phyloP scores from a whole-genome alignment of 1,140 invertebrate genomes.

The Diploscapter pachys region DNA sequence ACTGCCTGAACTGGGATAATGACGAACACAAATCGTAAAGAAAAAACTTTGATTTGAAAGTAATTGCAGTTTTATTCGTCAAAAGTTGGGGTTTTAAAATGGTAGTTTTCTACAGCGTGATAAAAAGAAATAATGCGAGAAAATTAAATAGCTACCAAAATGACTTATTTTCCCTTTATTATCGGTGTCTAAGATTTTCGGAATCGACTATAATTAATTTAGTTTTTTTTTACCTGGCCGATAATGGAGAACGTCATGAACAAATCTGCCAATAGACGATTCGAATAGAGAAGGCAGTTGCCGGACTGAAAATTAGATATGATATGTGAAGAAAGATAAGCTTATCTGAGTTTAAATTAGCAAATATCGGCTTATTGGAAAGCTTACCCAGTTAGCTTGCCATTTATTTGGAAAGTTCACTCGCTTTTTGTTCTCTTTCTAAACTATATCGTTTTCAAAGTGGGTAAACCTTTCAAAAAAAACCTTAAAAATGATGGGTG shows the following conservation, averaged over 20 bases:
- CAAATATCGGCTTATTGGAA: no score
- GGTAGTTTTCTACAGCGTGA: not conserved
- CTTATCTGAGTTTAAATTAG: no score
- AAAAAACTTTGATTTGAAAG: no score
- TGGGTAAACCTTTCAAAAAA: not conserved
- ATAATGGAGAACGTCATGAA: slow-evolving; percentile 54
- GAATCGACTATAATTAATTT: not conserved
- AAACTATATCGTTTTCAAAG: not conserved
- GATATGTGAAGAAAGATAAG: not conserved
- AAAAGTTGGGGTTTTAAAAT: no score
- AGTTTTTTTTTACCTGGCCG: slow-evolving; percentile 37
- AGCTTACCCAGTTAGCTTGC: no score
- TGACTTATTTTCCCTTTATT: no score
- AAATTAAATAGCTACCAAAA: no score
- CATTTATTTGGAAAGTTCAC: not conserved
- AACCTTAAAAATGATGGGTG: not conserved
- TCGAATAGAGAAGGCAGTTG: slow-evolving; percentile 55
- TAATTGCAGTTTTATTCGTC: no score
- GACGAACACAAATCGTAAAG: slow-evolving; percentile 13
- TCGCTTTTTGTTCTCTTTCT: not conserved
- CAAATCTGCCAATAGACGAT: slow-evolving; percentile 54
- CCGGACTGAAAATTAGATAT: slow-evolving; percentile 38
- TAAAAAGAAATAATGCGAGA: not conserved
- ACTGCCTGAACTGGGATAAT: slow-evolving; percentile 21
- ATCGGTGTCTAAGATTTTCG: no score